Evolutionary conservation across 2,888 invertebrate genomes (phyloP), one percentile per base, ranked within the genome.

Genomic region (Coleophora flavipennella): DNA sequence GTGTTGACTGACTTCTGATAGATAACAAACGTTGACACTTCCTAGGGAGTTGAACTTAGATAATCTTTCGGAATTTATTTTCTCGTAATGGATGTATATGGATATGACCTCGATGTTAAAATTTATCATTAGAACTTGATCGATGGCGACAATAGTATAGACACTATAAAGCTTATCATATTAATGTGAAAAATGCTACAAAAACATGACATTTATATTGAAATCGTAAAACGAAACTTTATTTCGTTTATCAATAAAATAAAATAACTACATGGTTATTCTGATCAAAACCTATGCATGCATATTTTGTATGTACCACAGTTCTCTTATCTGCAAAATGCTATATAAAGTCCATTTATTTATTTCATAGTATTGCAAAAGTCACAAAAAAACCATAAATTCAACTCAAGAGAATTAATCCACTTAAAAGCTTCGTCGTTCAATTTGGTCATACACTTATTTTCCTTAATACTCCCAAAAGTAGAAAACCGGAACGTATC

Each of bases 1-100:
- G 59, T 58, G 59, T 58, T 68, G 69, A 69, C 60, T 68, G 74
- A 71, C 68, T 56, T 61, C 53, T 65, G 72, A 75, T 77, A 74
- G 67, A 74, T 62, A 62, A 60, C 61, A 62, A 61, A 57, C 59
- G 67, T 67, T 67, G 74, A 70, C 74, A 70, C 72, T 62, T 59
- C 54, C 59, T 52, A 61, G 64, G 65, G 67, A 63, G 62, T 59
- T 50, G 56, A 46, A 57, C 56, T 57, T 49, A 59, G 67, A 69
- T 71, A 69, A 65, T 62, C 61, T 59, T 59, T 62, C 62, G 65
- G 62, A 65, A 67, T 20, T 20, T 20, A 20, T 20, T 20, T 20
- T 20, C 20, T 6, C 6, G 20, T 20, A 20, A 20, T 20, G 20
- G 20, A 20, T 20, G 20, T 20, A 20, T 20, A 4, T 4, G 3